These are phyloP conservation scores for Pseudochirops corinnae DNA, from an alignment of 2,797 vertebrate genomes.

Conservation along the genomic window DNA sequence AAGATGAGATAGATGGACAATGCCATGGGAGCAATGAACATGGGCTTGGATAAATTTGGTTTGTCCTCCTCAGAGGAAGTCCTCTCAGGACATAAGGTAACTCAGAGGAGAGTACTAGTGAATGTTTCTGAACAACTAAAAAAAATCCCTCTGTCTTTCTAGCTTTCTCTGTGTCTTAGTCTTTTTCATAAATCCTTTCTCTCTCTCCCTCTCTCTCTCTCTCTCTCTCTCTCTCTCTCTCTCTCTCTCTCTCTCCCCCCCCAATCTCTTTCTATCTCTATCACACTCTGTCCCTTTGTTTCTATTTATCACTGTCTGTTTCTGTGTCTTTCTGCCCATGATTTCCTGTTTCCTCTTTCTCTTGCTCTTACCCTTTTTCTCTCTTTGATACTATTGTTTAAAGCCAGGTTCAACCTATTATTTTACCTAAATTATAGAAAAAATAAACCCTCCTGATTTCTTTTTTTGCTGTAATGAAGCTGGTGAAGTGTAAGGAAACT, in stretches of 20 bases:
- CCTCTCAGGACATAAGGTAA: too few species aligned
- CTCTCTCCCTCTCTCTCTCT: too few species aligned
- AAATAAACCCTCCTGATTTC: background rate
- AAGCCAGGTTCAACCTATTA: background rate
- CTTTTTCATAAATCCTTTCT: too few species aligned
- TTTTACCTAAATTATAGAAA: background rate
- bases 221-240: background rate
- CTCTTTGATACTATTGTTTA: background rate
- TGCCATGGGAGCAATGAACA: too few species aligned
- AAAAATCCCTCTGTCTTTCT: too few species aligned
- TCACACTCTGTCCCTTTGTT: background rate
- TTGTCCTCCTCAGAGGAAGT: too few species aligned
- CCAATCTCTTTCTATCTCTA: background rate
- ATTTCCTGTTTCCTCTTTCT: background rate
- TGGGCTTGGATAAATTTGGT: too few species aligned
- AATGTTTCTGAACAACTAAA: too few species aligned
- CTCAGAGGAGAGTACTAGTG: too few species aligned
- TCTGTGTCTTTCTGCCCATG: background rate
- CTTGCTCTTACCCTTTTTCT: background rate
- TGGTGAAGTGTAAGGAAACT: background rate
- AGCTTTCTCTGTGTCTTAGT: background rate
- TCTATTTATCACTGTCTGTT: background rate
- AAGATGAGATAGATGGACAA: too few species aligned
- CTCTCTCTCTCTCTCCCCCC: too few species aligned
- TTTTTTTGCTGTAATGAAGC: background rate